phyloP scores from a whole-genome alignment of 2,113 vertebrate species.

The Leucopternis melanops region DNA sequence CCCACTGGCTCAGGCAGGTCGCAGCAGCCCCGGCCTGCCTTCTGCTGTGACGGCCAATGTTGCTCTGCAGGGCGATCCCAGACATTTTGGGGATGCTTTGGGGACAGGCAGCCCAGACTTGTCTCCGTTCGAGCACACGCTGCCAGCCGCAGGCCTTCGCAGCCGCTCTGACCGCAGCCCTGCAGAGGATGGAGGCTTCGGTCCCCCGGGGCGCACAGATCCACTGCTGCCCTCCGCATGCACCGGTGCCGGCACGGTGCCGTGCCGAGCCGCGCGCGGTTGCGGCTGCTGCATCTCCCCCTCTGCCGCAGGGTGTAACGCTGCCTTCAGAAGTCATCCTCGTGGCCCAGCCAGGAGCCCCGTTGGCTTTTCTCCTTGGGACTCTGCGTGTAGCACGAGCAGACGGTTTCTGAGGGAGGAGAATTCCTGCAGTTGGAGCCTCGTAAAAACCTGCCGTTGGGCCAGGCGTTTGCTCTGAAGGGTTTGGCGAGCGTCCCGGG shows the following conservation, averaged over 20 bases:
- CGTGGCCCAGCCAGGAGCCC: neutral
- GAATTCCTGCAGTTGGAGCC: neutral
- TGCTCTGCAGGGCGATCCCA: neutral
- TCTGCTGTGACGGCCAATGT: fast-evolving
- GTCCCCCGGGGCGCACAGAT: neutral
- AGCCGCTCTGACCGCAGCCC: neutral
- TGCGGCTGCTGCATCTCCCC: neutral
- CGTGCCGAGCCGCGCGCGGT: fast-evolving
- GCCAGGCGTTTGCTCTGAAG: neutral
- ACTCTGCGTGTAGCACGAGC: fast-evolving
- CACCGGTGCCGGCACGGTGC: fast-evolving
- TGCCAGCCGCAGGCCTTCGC: fast-evolving
- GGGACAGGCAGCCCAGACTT: neutral
- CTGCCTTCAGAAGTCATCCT: neutral
- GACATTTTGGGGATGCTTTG: neutral
- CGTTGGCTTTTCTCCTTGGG: fast-evolving
- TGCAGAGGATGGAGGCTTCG: fast-evolving
- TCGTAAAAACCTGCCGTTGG: neutral
- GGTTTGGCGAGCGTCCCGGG: neutral
- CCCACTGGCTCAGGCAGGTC: fast-evolving
- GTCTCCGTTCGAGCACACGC: fast-evolving
- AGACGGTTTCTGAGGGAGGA: neutral
- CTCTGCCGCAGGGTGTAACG: neutral
- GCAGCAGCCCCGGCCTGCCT: neutral
- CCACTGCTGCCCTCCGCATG: fast-evolving